A percentile compares a stretch with the other conserved stretches of the same genome.
Conservation (phyloP, 2,797 vertebrate species). For the Falco peregrinus region DNA sequence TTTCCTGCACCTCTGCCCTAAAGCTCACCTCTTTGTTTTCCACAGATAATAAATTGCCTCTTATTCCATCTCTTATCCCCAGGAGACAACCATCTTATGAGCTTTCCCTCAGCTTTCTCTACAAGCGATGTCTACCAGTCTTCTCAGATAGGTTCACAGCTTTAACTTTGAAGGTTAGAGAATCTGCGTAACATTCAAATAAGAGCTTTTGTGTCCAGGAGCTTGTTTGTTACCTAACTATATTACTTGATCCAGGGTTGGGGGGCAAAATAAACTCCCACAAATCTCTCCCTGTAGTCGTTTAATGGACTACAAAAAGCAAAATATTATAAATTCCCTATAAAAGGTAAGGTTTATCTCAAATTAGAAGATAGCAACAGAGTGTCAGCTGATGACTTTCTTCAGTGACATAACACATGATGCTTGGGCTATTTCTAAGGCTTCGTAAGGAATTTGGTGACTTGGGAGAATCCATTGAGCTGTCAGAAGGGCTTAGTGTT, state of each 20-base stretch:
- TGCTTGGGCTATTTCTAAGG: background rate
- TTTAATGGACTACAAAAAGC: background rate
- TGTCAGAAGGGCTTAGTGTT: background rate
- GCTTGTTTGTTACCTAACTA: background rate
- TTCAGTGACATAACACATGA: background rate
- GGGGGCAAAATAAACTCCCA: background rate
- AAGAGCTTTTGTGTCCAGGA: background rate
- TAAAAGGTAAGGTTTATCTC: background rate
- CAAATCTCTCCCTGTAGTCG: background rate
- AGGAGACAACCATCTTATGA: background rate
- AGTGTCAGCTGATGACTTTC: background rate
- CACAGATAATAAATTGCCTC: background rate
- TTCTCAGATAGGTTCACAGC: background rate
- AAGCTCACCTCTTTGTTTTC: background rate
- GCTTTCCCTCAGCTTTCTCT: background rate
- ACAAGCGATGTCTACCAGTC: background rate
- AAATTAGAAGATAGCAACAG: background rate
- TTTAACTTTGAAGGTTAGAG: background rate
- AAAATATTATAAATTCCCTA: background rate
- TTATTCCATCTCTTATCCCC: background rate
- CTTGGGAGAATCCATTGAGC: background rate
- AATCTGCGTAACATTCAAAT: background rate
- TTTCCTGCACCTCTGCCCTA: background rate
- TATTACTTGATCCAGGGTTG: background rate
- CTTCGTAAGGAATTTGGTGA: background rate